Evolutionary conservation across 2,888 invertebrate species (phyloP).

Genomic region (Drosophila picticornis): DNA sequence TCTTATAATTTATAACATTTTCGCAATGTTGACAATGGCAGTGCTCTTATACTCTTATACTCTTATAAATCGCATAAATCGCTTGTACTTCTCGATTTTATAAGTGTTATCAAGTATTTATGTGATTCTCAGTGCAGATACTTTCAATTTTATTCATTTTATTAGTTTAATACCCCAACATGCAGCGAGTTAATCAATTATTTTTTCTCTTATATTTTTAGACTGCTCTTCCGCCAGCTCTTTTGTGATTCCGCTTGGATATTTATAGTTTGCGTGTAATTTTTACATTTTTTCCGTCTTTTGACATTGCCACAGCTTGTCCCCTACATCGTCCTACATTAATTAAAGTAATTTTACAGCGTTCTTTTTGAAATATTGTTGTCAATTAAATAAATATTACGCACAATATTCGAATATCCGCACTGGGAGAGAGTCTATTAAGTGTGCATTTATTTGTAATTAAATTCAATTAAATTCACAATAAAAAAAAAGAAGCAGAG

Average conservation of each 20-base stretch:
- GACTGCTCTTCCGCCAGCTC: not conserved
- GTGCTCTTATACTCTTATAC: not conserved
- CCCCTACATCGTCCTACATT: conserved; percentile 14
- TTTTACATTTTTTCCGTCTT: not conserved
- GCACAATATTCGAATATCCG: conserved; percentile 1
- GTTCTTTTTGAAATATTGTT: not conserved
- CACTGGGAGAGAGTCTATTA: conserved; percentile 30
- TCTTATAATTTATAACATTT: conserved; percentile 4
- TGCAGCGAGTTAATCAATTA: not conserved
- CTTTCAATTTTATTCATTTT: not conserved
- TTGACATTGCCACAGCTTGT: not conserved
- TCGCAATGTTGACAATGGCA: not conserved
- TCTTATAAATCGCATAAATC: no score
- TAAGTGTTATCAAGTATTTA: not conserved
- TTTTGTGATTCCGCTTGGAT: conserved; percentile 1
- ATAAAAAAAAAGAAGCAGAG: conserved; percentile 50
- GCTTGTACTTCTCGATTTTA: no score
- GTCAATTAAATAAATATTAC: not conserved
- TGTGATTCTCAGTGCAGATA: not conserved
- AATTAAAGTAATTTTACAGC: not conserved
- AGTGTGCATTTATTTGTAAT: conserved; percentile 62
- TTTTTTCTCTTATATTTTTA: not conserved
- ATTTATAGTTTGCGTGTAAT: conserved; percentile 27
- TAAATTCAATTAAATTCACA: conserved; percentile 53
- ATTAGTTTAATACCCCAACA: not conserved